These are phyloP conservation scores for Siniperca chuatsi DNA, from an alignment of 2,113 vertebrate genomes.

Conservation along the genomic window DNA sequence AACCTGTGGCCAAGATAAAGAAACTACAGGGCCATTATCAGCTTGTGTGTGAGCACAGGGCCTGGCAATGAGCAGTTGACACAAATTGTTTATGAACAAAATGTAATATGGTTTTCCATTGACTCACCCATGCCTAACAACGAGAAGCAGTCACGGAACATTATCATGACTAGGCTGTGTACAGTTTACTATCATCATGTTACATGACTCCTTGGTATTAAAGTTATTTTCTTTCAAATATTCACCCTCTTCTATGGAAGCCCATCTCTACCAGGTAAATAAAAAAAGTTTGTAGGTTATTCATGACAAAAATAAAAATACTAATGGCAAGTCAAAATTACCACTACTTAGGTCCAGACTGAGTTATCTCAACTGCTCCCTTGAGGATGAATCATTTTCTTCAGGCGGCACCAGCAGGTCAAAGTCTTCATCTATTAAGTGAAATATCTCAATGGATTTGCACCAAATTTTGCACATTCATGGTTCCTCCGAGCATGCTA, in stretches of 20 bases:
- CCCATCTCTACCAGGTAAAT: neutral
- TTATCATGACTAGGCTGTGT: neutral
- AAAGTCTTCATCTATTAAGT: no score
- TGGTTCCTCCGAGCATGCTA: neutral
- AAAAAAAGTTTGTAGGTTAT: neutral
- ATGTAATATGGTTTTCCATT: neutral
- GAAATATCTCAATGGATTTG: neutral
- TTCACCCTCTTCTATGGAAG: neutral
- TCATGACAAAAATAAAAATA: neutral
- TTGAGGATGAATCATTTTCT: no score
- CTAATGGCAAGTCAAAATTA: no score
- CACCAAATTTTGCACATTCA: neutral
- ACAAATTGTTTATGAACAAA: conserved; percentile 4
- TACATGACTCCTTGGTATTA: neutral
- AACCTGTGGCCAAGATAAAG: conserved; percentile 37
- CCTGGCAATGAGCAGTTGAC: conserved; percentile 1
- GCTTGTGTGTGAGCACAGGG: conserved; percentile 12
- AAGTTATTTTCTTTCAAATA: neutral
- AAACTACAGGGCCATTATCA: conserved; percentile 26
- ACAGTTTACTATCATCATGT: neutral
- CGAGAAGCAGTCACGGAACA: neutral
- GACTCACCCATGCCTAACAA: neutral
- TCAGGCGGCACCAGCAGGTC: no score
- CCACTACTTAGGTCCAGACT: neutral
- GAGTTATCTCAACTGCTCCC: neutral